phyloP scores from a whole-genome alignment of 2,797 vertebrate species.

The Varecia variegata region DNA sequence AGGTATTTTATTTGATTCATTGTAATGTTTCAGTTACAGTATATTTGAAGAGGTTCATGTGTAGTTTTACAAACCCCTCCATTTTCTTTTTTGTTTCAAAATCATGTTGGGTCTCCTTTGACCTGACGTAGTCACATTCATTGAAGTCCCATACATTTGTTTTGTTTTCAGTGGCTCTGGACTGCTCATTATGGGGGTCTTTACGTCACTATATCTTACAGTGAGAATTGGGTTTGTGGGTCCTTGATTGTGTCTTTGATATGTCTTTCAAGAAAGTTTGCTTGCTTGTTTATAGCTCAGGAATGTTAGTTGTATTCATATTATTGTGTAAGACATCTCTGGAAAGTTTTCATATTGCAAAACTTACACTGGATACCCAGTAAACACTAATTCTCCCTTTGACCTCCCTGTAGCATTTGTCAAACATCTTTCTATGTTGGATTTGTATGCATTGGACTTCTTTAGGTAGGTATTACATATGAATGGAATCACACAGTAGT shows the following conservation, averaged over 20 bases:
- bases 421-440: neutral
- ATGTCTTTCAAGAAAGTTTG: neutral
- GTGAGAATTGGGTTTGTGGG: neutral
- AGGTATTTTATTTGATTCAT: neutral
- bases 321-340: neutral
- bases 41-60: neutral
- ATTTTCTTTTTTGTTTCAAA: neutral
- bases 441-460: neutral
- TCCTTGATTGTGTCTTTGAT: neutral
- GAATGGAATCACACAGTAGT: neutral
- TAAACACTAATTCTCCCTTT: neutral
- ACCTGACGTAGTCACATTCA: neutral
- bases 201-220: neutral
- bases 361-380: neutral
- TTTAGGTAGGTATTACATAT: neutral
- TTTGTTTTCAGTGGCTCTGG: neutral
- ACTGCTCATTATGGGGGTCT: neutral
- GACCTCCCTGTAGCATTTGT: neutral
- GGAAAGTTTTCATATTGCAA: neutral
- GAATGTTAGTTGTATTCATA: neutral
- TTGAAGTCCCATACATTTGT: neutral
- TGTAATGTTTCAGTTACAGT: neutral
- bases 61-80: neutral
- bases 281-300: neutral
- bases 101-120: neutral